These are phyloP conservation scores for Epirrhoe alternata DNA, from an alignment of 2,888 invertebrate genomes.

Conservation along the genomic window DNA sequence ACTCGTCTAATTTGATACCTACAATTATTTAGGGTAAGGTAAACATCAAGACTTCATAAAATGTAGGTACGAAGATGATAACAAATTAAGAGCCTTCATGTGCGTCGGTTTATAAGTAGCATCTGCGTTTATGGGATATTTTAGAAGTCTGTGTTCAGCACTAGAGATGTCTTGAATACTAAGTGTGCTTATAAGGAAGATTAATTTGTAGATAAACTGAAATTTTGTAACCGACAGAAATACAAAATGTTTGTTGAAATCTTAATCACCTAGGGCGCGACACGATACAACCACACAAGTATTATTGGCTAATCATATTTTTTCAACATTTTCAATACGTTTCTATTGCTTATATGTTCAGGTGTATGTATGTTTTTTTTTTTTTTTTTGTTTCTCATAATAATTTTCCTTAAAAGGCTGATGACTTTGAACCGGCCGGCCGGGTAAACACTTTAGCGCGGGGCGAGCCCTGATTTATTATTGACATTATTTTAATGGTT, in stretches of 20 bases:
- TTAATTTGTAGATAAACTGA: not conserved
- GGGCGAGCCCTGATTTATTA: constrained; percentile 39
- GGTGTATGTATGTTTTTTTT: no score
- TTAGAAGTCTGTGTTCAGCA: constrained; percentile 3
- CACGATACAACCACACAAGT: not conserved
- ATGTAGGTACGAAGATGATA: no score
- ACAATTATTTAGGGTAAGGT: no score
- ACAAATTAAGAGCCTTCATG: not conserved
- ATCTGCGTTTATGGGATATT: not conserved
- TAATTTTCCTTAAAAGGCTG: constrained; percentile 56
- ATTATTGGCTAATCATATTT: not conserved
- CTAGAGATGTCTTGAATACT: constrained; percentile 3
- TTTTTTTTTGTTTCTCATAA: constrained; percentile 19
- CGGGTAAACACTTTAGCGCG: constrained; percentile 42
- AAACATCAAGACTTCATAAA: no score
- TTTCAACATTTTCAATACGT: constrained; percentile 5
- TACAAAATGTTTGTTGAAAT: not conserved
- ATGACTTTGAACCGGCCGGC: constrained; percentile 51
- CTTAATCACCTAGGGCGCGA: not conserved
- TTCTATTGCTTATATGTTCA: not conserved
- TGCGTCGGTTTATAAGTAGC: not conserved
- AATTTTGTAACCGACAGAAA: not conserved
- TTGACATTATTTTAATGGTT: constrained; percentile 24
- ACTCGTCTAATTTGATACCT: no score
- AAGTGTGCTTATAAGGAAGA: not conserved